Conservation (phyloP, 2,797 vertebrate genomes). For the Cossypha dichroa region DNA sequence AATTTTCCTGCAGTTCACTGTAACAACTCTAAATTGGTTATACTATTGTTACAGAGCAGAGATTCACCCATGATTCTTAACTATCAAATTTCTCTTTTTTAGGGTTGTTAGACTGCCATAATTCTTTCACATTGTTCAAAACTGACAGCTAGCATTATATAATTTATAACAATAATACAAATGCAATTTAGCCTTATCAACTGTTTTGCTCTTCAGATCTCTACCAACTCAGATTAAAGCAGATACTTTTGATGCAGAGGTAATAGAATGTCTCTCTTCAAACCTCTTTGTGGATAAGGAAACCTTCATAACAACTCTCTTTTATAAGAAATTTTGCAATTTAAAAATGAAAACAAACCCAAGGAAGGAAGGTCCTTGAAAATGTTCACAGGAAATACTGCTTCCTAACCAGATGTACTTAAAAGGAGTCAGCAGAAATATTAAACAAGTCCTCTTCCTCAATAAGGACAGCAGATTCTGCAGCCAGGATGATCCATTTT, state of each 20-base stretch:
- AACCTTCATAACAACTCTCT: not conserved
- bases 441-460: not conserved
- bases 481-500: not conserved
- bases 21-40: not conserved
- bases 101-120: not conserved
- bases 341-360: not conserved
- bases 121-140: not conserved
- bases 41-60: not conserved
- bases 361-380: not conserved
- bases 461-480: not conserved
- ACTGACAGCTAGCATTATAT: not conserved
- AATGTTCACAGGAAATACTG: not conserved
- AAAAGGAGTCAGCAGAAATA: not conserved
- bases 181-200: not conserved
- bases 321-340: not conserved
- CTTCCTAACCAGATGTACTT: not conserved
- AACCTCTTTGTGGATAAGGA: not conserved
- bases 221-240: not conserved
- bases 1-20: not conserved
- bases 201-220: not conserved
- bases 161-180: not conserved
- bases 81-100: not conserved
- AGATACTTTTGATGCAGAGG: not conserved
- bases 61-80: not conserved
- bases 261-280: not conserved